A percentile compares a stretch with the other conserved stretches of the same genome.
These are phyloP conservation scores for Danio tinwini DNA, from an alignment of 2,797 vertebrate species.

Conservation along the genomic window DNA sequence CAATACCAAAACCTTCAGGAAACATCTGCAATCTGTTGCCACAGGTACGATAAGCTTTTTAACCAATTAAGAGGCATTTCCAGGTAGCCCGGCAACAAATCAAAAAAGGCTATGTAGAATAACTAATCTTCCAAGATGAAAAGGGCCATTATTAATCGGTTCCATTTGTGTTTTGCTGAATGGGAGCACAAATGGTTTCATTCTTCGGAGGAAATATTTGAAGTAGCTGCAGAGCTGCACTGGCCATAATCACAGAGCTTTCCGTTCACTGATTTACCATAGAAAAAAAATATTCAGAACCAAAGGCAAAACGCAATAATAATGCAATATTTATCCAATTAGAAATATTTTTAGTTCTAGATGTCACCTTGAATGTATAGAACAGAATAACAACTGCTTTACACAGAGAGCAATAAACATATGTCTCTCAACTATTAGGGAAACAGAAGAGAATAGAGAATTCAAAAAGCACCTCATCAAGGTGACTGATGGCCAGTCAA, in stretches of 20 bases:
- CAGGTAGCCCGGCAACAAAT: conserved; percentile 75
- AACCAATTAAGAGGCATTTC: conserved; percentile 80
- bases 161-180: conserved; percentile 75
- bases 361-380: neutral
- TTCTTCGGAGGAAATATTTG: conserved; percentile 76
- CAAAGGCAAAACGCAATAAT: neutral
- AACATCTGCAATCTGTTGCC: conserved; percentile 74
- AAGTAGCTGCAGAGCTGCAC: conserved; percentile 62
- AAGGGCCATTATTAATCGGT: conserved; percentile 78
- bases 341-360: neutral
- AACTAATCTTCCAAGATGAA: conserved; percentile 72
- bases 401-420: neutral
- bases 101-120: conserved; percentile 74
- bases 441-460: conserved; percentile 9
- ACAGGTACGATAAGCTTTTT: conserved; percentile 72
- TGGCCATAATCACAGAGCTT: conserved; percentile 72
- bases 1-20: conserved; percentile 45
- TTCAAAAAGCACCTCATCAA: conserved; percentile 42
- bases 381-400: neutral
- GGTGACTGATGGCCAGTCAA: conserved; percentile 39
- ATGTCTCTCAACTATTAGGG: conserved; percentile 8
- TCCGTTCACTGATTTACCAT: conserved; percentile 74
- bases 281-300: conserved; percentile 69
- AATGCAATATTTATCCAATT: neutral
- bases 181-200: conserved; percentile 70